Conservation (phyloP, 2,113 vertebrate genomes). For the Myrmecophaga tridactyla region DNA sequence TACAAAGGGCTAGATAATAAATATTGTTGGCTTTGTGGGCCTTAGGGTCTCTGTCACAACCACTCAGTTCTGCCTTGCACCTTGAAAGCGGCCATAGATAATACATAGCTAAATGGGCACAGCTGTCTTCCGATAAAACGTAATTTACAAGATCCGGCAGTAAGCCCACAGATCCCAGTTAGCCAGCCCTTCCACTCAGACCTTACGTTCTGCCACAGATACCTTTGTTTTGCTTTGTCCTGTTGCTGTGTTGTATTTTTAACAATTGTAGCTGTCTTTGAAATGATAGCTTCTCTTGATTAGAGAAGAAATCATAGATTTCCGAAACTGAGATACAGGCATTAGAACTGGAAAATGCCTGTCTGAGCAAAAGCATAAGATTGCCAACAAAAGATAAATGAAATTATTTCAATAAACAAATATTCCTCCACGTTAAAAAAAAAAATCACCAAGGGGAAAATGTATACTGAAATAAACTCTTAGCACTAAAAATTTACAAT, state of each 20-base stretch:
- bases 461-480: not conserved
- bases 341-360: not conserved
- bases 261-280: not conserved
- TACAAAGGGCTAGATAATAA: not conserved
- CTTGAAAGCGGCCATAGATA: not conserved
- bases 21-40: not conserved
- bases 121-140: constrained; percentile 31
- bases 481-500: constrained; percentile 17
- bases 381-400: not conserved
- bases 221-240: not conserved
- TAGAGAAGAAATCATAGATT: not conserved
- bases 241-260: not conserved
- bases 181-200: not conserved
- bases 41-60: not conserved
- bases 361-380: not conserved
- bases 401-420: not conserved
- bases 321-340: not conserved
- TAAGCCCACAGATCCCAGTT: not conserved
- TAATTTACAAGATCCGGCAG: constrained; percentile 27
- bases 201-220: not conserved
- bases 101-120: not conserved
- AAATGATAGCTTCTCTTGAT: not conserved
- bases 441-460: not conserved
- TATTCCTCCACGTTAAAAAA: not conserved
- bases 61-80: not conserved